Conservation (phyloP, 2,888 invertebrate species). For the Ommatoiulus sabulosus region DNA sequence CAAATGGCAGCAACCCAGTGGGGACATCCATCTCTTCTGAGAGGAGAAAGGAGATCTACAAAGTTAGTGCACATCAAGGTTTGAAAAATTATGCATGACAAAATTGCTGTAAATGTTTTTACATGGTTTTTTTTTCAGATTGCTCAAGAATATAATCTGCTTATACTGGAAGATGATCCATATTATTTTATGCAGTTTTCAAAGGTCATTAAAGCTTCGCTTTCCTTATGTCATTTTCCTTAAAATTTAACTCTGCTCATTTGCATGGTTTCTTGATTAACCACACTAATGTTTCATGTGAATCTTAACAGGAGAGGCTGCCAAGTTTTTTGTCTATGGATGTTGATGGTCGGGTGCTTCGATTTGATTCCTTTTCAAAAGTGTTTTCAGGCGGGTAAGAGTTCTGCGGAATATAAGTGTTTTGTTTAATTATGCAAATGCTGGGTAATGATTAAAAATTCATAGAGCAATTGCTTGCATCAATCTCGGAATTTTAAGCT, state of each 20-base stretch:
- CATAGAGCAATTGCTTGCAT: not conserved
- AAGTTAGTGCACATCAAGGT: constrained; percentile 63
- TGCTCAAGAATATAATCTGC: constrained; percentile 80
- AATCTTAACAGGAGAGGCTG: constrained; percentile 25
- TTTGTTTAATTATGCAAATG: not conserved
- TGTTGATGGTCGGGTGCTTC: constrained; percentile 66
- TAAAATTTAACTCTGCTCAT: not conserved
- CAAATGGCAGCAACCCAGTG: constrained; percentile 82
- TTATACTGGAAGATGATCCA: constrained; percentile 86
- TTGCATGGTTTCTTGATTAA: not conserved
- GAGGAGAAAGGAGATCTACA: constrained; percentile 78
- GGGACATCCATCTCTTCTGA: constrained; percentile 77
- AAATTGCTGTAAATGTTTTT: not conserved
- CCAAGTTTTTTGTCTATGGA: constrained; percentile 64
- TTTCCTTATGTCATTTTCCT: not conserved
- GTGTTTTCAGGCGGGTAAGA: constrained; percentile 66
- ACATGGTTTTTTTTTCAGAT: constrained; percentile 66
- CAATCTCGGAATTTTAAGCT: no score
- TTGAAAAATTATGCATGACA: not conserved
- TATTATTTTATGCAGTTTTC: constrained; percentile 83
- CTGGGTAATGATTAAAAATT: no score
- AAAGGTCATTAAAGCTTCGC: constrained; percentile 68
- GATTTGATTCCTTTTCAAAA: constrained; percentile 68
- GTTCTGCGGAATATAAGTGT: not conserved
- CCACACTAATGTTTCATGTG: not conserved